Evolutionary conservation across 1,140 invertebrate genomes (phyloP), one percentile per base, ranked within the genome.

Genomic region (Psix sp.): DNA sequence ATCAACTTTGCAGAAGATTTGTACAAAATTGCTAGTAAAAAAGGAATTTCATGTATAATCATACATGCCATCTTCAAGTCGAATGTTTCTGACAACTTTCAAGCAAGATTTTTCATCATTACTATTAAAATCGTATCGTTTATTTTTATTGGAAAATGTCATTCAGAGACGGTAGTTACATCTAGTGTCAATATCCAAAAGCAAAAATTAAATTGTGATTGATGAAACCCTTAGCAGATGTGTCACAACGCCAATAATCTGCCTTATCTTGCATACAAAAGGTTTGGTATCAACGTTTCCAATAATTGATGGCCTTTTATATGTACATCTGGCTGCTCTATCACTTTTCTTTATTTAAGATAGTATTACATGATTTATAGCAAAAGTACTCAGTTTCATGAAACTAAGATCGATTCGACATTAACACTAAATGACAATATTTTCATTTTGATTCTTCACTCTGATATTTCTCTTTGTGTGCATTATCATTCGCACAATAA

Each of bases 121-220:
- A n/a, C n/a, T n/a, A n/a, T n/a, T n/a, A n/a, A n/a, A n/a, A n/a
- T n/a, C n/a, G 21, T 24, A 24, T 24, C 21, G 7, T 24, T 24
- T 24, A 24, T 24, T 24, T n/a, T n/a, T n/a, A n/a, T n/a, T n/a
- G n/a, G n/a, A n/a, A n/a, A n/a, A n/a, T n/a, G n/a, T 29, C n/a
- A 2, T 29, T 29, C n/a, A 10, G 26, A 10, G 6, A 29, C 4
- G 4, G 21, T 10, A 2, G 1, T 29, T 29, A 10, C n/a, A 1
- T 29, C 7, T 29, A 29, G 7, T 3, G 7, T 29, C 26, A 29
- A 7, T 29, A 29, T 29, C 9, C 26, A 29, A 48, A 59, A 35
- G 24, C 48, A 65, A 35, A 59, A 60, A 54, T 70, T 52, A 40
- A 60, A 70, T 54, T 45, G 46, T 70, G 66, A 70, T 70, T 70